Conservation (phyloP, 2,888 invertebrate genomes). For the Sarcophaga subvicina region DNA sequence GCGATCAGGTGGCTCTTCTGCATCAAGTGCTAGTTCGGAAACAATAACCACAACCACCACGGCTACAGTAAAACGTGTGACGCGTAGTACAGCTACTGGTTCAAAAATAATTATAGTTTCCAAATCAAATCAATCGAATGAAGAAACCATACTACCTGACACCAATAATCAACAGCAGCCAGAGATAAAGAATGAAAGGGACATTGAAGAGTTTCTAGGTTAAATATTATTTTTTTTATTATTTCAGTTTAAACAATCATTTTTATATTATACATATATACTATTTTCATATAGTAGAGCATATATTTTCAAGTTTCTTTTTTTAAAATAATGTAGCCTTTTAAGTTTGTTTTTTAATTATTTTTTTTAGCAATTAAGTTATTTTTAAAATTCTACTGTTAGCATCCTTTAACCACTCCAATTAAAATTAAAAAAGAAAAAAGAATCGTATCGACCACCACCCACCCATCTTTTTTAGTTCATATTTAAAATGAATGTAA, state of each 20-base stretch:
- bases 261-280: slow-evolving; percentile 5
- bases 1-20: slow-evolving; percentile 41
- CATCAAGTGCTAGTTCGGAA: slow-evolving; percentile 41
- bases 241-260: not conserved
- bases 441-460: not conserved
- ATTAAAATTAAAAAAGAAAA: not conserved
- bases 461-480: not conserved
- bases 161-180: slow-evolving; percentile 38
- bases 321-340: not conserved
- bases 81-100: slow-evolving; percentile 63
- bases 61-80: slow-evolving; percentile 60
- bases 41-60: slow-evolving; percentile 60
- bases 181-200: slow-evolving; percentile 71
- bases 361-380: not conserved
- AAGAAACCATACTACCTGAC: slow-evolving; percentile 62
- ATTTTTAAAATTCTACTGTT: too few relatives aligned
- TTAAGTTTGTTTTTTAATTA: not conserved
- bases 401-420: not conserved
- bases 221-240: slow-evolving; percentile 15
- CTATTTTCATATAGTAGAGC: not conserved
- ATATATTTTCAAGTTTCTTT: not conserved
- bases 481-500: slow-evolving; percentile 10
- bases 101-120: slow-evolving; percentile 65
- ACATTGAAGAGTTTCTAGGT: slow-evolving; percentile 68
- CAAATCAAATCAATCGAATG: slow-evolving; percentile 64